A percentile compares a stretch with the other conserved stretches of the same genome.
phyloP scores from a whole-genome alignment of 1,140 invertebrate species.

The Drosophila hydei region DNA sequence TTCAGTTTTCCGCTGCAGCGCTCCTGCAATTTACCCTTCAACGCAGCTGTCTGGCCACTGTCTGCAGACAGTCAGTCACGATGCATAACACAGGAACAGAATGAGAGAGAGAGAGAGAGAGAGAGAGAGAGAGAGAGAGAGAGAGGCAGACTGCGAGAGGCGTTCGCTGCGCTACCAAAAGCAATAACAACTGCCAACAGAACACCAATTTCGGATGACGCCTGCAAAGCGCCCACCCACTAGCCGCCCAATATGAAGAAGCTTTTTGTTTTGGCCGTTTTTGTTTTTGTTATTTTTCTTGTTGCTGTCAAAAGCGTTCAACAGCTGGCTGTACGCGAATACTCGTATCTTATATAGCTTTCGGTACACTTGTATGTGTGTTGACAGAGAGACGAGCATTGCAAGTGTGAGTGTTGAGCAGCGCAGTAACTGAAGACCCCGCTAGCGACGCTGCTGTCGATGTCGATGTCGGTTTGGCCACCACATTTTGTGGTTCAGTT shows the following conservation, averaged over 20 bases:
- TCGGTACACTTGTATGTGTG: slow-evolving; percentile 27
- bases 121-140: too few relatives aligned
- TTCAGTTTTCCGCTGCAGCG: background rate
- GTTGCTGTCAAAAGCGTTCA: slow-evolving; percentile 68
- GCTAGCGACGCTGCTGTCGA: slow-evolving; percentile 22
- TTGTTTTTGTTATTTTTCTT: slow-evolving; percentile 22
- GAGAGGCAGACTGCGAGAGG: background rate
- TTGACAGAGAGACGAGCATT: slow-evolving; percentile 31
- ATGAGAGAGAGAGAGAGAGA: background rate
- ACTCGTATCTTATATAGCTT: slow-evolving; percentile 53
- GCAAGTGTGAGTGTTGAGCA: slow-evolving; percentile 51
- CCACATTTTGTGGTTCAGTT: slow-evolving; percentile 51
- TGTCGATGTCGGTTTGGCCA: slow-evolving; percentile 38
- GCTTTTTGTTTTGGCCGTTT: slow-evolving; percentile 57
- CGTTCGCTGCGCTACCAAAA: background rate
- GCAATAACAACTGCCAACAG: slow-evolving; percentile 10
- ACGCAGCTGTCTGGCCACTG: slow-evolving; percentile 66
- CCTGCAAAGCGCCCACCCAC: slow-evolving; percentile 4
- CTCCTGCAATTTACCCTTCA: slow-evolving; percentile 32
- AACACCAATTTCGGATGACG: slow-evolving; percentile 19
- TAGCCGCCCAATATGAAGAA: slow-evolving; percentile 19
- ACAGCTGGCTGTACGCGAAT: slow-evolving; percentile 62
- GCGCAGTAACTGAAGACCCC: slow-evolving; percentile 48
- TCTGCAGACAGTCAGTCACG: slow-evolving; percentile 57
- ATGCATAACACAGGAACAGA: slow-evolving; percentile 1